Base-by-base conservation (phyloP, 1,140 invertebrate species). In the Dendrolimus kikuchii region DNA sequence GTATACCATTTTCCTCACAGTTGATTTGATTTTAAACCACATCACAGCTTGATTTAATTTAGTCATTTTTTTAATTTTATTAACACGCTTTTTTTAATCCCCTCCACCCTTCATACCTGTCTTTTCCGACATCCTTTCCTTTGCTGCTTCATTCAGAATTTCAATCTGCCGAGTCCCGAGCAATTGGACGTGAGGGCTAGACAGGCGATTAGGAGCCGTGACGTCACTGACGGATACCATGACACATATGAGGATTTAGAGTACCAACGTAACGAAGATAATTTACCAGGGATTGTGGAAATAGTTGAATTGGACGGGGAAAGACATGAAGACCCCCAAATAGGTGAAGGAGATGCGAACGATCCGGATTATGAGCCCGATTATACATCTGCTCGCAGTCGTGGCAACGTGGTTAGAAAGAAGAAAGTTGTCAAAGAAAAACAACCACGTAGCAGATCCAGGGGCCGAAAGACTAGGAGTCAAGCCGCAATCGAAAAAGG, bases 11-110 rank as follows among this genome's bases (percentile, higher is more conserved):
- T 36, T 54, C 42, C 43, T 56, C 64, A 65, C 62, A 62, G 57
- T 61, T 47, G 56, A 67, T 60, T 68, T 53, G 48, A 57, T 53
- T 61, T 57, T 51, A 55, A 51, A 55, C 59, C 55, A 65, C 64
- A 63, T 57, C 53, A 49, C 57, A 51, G 66, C 68, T 82, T 70
- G 65, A 64, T 73, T 77, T 78, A 68, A 72, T 74, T 77, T 71
- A 68, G 71, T 68, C 73, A 76, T 68, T 73, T 86, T 75, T 89
- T 89, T 88, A 73, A 84, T 84, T 88, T 88, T 86, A 87, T 88
- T 88, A 88, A 88, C 86, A 88, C 78, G 86, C 86, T 88, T 87
- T 84, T 84, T 87, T 83, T 81, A 82, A 81, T 85, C 82, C 53
- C 68, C 65, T 73, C 68, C 64, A 58, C 60, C 67, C 74, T 37